phyloP scores from a whole-genome alignment of 2,888 invertebrate species.

The Acanthopleura granulata region DNA sequence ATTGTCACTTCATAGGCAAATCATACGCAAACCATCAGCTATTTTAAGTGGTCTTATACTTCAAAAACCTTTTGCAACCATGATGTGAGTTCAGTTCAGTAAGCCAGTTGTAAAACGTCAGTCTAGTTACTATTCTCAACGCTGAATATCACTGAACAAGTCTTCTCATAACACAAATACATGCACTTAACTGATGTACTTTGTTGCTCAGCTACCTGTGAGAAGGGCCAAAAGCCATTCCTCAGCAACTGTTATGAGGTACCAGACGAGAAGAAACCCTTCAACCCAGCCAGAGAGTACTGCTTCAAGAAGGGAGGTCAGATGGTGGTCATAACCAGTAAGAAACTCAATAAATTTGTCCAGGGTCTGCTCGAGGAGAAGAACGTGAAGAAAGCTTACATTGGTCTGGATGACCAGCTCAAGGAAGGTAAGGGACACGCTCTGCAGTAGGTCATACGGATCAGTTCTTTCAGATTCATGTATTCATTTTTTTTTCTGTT shows the following conservation, averaged over 20 bases:
- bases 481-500: no score
- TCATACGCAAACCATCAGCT: no score
- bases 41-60: no score
- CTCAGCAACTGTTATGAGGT: background rate
- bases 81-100: no score
- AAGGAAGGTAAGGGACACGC: background rate
- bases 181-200: background rate
- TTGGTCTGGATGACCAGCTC: slow-evolving; percentile 11
- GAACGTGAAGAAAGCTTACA: slow-evolving; percentile 8
- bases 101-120: no score
- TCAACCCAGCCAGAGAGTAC: slow-evolving; percentile 14
- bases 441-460: no score
- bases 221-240: background rate
- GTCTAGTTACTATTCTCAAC: no score
- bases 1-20: no score
- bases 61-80: no score
- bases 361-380: background rate
- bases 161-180: no score
- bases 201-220: background rate
- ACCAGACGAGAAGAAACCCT: background rate
- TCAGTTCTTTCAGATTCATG: no score
- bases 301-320: slow-evolving; percentile 2
- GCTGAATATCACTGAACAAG: no score
- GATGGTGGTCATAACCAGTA: background rate
- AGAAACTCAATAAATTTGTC: background rate